These are phyloP conservation scores for Drosophila austrosaltans DNA, from an alignment of 2,888 invertebrate genomes.

Conservation along the genomic window DNA sequence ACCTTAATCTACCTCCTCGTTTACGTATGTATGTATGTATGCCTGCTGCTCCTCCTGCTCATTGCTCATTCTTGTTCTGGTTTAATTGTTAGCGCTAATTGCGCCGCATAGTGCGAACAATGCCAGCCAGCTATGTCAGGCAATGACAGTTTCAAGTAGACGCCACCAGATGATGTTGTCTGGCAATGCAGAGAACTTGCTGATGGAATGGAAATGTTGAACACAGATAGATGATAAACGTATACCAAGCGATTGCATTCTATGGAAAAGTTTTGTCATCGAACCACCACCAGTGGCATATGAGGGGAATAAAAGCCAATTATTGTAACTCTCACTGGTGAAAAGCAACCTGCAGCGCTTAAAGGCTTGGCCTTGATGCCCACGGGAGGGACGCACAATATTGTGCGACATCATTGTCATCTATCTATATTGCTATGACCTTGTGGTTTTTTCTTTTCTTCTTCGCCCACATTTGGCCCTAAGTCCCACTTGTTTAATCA, in stretches of 20 bases:
- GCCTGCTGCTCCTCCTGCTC: conserved; percentile 19
- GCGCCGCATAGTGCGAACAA: conserved; percentile 53
- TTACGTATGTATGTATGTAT: conserved; percentile 18
- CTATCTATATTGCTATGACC: neutral
- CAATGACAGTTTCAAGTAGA: conserved; percentile 7
- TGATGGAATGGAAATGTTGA: conserved; percentile 4
- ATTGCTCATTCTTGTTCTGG: conserved; percentile 53
- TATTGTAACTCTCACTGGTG: neutral
- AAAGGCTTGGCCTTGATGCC: conserved; percentile 8
- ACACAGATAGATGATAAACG: neutral
- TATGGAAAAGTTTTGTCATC: neutral
- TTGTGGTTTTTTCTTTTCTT: neutral
- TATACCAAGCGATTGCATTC: neutral
- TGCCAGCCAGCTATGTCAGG: conserved; percentile 27
- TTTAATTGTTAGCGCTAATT: conserved; percentile 69
- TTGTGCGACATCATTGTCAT: neutral
- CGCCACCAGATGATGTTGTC: neutral
- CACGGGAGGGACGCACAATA: neutral
- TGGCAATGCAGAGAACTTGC: conserved; percentile 6
- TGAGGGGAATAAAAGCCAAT: neutral
- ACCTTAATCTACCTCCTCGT: conserved; percentile 15
- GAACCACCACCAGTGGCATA: too few relatives aligned
- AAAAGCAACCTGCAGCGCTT: neutral
- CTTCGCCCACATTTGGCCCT: conserved; percentile 1
- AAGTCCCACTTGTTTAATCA: neutral